These are phyloP conservation scores for Leptura quadrifasciata DNA, from an alignment of 2,888 invertebrate species.

Conservation along the genomic window DNA sequence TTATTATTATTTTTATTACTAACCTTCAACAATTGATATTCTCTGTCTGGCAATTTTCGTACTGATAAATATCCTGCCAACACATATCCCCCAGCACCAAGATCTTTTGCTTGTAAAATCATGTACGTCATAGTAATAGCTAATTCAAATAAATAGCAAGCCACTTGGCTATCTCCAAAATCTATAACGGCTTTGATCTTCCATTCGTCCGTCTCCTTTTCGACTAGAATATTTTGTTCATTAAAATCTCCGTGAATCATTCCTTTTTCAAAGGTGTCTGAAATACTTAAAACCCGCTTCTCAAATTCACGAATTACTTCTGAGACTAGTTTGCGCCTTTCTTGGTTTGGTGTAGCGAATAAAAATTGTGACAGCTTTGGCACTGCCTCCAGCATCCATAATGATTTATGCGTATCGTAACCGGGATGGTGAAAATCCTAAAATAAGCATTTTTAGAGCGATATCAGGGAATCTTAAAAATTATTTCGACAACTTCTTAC, in stretches of 20 bases:
- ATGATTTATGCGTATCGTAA: conserved; percentile 79
- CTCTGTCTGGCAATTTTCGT: conserved; percentile 78
- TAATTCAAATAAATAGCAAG: conserved; percentile 88
- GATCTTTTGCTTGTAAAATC: conserved; percentile 81
- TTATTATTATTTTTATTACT: conserved; percentile 29
- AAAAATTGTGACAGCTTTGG: conserved; percentile 83
- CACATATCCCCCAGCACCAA: conserved; percentile 80
- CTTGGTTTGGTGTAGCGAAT: conserved; percentile 80
- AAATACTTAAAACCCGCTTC: conserved; percentile 78
- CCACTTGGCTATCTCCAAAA: conserved; percentile 88
- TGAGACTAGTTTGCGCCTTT: conserved; percentile 77
- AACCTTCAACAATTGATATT: conserved; percentile 82
- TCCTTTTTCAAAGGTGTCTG: conserved; percentile 80
- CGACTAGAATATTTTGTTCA: conserved; percentile 87
- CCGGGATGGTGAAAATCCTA: conserved; percentile 85
- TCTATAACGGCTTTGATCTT: conserved; percentile 85
- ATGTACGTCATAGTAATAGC: conserved; percentile 89
- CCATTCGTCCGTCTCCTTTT: conserved; percentile 73
- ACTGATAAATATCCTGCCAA: conserved; percentile 85
- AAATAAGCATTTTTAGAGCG: conserved; percentile 60
- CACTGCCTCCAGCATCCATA: conserved; percentile 86
- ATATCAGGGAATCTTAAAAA: too few species aligned
- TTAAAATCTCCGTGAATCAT: conserved; percentile 94
- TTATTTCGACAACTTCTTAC: too few species aligned
- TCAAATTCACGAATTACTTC: conserved; percentile 81